phyloP scores from a whole-genome alignment of 1,140 invertebrate genomes.

The Helicoverpa armigera region DNA sequence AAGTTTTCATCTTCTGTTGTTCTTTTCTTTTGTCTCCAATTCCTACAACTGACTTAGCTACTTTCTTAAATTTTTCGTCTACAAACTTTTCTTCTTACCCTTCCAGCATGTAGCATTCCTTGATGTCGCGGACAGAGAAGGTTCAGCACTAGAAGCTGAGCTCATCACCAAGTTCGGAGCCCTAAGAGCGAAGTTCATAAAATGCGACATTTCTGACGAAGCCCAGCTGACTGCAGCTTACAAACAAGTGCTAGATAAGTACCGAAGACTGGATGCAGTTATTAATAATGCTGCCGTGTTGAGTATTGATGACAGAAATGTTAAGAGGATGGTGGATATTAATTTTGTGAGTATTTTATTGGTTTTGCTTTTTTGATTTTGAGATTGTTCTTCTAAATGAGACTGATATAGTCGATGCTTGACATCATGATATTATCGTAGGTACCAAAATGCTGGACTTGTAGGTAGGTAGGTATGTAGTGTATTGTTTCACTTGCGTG shows the following conservation, averaged over 20 bases:
- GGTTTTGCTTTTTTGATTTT: no score
- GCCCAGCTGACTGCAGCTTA: conserved; percentile 89
- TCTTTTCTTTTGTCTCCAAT: no score
- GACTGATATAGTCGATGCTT: no score
- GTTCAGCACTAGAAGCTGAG: conserved; percentile 69
- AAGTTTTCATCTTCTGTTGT: no score
- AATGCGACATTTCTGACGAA: conserved; percentile 90
- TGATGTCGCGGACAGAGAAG: conserved; percentile 74
- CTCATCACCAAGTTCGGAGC: conserved; percentile 76
- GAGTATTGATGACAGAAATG: conserved; percentile 61
- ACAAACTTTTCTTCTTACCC: conserved; percentile 51
- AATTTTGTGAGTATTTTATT: conserved; percentile 83
- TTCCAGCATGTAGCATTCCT: conserved; percentile 79
- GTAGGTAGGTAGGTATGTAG: no score
- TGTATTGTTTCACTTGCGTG: no score
- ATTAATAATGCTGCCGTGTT: conserved; percentile 89
- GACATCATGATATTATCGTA: no score
- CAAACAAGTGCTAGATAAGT: conserved; percentile 86
- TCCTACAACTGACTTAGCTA: no score
- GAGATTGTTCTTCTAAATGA: no score
- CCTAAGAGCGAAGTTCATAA: conserved; percentile 80
- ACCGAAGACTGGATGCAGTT: conserved; percentile 89
- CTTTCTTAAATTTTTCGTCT: not conserved
- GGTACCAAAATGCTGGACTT: no score
- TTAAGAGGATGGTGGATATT: conserved; percentile 76